Evolutionary conservation across 2,888 invertebrate genomes (phyloP), one percentile per base, ranked within the genome.

Genomic region (Agrochola litura): DNA sequence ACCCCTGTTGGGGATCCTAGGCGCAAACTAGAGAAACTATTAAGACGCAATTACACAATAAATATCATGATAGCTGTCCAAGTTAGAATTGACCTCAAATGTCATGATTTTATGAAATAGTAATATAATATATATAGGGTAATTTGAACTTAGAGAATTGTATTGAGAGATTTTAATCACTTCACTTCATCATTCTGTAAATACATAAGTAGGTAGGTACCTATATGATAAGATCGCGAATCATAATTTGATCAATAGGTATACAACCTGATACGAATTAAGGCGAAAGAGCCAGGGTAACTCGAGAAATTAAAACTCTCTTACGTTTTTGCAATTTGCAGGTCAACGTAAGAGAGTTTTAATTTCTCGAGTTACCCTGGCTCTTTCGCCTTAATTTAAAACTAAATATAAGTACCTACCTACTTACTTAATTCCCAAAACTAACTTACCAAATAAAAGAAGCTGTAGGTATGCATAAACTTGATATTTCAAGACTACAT

Each of bases 381-480:
- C n/a, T 9, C 52, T 37, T 49, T 52, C 6, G 6, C 37, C 37
- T 54, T 67, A 37, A 25, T 65, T 19, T 37, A 16, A 3, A 46
- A 76, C 22, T 30, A 54, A 52, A 61, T 73, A 49, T 12, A 43
- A 3, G 1, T 25, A 41, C 4, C 0, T 43, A 30, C 30, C 0
- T 43, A 30, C 30, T 30, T 30, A 30, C 30, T 30, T 30, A 30
- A 61, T 72, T 61, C 6, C 16, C 37, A 49, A 56, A 63, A 49
- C 3, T 9, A 67, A 56, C 72, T 66, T 67, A 73, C 54, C 65
- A 70, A 66, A 63, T 25, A 63, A 30, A 43, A 37, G n/a, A 66
- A 60, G 60, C 54, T 22, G 2, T 61, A 54, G 12, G 1, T 10
- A 43, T 43, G 30, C 30, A 30, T 46, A 14, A 46, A 69, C 63